These are phyloP conservation scores for Oeneis ivallda DNA, from an alignment of 2,888 invertebrate species.

Conservation along the genomic window DNA sequence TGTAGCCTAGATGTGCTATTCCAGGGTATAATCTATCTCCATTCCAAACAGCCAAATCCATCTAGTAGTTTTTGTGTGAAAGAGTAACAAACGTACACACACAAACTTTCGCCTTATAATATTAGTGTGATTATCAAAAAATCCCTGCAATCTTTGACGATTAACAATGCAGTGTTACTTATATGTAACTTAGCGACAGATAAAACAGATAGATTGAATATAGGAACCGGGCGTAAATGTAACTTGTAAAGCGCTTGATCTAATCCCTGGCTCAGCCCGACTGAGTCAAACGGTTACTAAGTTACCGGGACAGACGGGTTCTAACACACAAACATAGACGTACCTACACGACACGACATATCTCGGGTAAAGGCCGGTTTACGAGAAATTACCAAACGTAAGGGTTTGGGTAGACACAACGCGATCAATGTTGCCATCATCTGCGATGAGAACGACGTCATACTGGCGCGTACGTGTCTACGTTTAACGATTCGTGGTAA, in stretches of 20 bases:
- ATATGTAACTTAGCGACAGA: too few relatives aligned
- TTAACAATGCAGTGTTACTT: too few relatives aligned
- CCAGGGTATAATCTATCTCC: too few relatives aligned
- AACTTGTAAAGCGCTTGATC: slow-evolving; percentile 1
- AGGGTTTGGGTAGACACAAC: not conserved
- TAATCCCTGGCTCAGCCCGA: slow-evolving; percentile 1
- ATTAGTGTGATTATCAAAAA: too few relatives aligned
- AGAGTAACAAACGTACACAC: too few relatives aligned
- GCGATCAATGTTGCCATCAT: not conserved
- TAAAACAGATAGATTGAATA: too few relatives aligned
- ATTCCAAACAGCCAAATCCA: too few relatives aligned
- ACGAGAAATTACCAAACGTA: slow-evolving; percentile 17
- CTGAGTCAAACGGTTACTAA: slow-evolving; percentile 35
- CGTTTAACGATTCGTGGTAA: not conserved
- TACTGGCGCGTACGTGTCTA: too few relatives aligned
- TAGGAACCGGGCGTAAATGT: not conserved
- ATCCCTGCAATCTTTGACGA: too few relatives aligned
- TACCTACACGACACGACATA: not conserved
- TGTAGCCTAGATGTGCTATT: too few relatives aligned
- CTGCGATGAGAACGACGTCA: not conserved
- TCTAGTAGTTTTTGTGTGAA: too few relatives aligned
- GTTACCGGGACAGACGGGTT: slow-evolving; percentile 32
- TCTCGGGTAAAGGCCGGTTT: slow-evolving; percentile 8
- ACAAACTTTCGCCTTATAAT: too few relatives aligned
- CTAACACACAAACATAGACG: not conserved